Evolutionary conservation across 2,888 invertebrate species (phyloP).

Genomic region (Chymomyza procnemis): DNA sequence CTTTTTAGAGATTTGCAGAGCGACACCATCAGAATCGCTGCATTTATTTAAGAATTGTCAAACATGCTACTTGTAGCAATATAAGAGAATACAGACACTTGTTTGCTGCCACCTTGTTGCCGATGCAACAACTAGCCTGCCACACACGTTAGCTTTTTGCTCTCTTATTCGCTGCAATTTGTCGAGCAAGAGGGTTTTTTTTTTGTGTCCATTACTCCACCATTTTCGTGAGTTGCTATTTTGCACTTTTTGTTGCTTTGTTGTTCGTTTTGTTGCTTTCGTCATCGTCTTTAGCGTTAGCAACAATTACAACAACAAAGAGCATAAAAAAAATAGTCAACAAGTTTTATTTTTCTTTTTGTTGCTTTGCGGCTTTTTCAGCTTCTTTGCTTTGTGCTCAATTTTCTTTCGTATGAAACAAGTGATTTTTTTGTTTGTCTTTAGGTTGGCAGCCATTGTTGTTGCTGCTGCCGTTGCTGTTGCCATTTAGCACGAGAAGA

Average conservation of each 20-base stretch:
- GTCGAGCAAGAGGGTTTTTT: background rate
- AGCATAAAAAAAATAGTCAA: background rate
- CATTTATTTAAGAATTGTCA: background rate
- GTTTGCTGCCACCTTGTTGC: background rate
- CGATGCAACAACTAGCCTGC: background rate
- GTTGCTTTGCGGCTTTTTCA: background rate
- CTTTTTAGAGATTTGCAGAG: too few species aligned
- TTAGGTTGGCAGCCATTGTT: constrained; percentile 27
- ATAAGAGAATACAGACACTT: background rate
- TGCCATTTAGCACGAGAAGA: constrained; percentile 10
- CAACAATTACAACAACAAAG: background rate
- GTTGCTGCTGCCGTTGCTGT: constrained; percentile 33
- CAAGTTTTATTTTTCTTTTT: constrained; percentile 1
- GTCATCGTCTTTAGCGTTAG: background rate
- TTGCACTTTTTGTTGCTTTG: background rate
- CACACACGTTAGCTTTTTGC: background rate
- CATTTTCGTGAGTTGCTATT: constrained; percentile 1
- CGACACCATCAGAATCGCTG: background rate
- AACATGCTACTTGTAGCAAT: background rate
- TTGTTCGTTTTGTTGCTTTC: background rate
- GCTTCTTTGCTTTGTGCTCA: constrained; percentile 4
- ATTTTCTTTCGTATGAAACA: constrained; percentile 11
- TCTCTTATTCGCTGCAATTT: background rate
- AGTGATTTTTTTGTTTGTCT: constrained; percentile 30
- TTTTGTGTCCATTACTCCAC: too few species aligned